Conservation (phyloP, 2,888 invertebrate species). For the Odontothrips loti region DNA sequence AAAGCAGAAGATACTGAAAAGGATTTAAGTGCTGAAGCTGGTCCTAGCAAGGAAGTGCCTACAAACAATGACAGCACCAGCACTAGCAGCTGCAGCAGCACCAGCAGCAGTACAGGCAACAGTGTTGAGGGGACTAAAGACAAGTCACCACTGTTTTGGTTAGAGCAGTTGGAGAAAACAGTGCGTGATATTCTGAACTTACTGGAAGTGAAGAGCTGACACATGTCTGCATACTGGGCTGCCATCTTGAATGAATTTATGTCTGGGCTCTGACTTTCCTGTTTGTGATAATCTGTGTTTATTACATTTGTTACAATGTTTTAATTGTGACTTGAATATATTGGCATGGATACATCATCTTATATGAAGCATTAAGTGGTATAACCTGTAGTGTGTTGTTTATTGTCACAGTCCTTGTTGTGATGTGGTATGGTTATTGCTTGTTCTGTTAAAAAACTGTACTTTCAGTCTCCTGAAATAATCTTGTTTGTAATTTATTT, state of each 20-base stretch:
- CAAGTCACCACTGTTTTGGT: conserved; percentile 4
- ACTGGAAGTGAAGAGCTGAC: background rate
- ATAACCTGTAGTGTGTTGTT: no score
- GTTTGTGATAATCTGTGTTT: background rate
- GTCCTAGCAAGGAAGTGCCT: background rate
- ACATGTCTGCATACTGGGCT: background rate
- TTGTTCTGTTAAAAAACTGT: background rate
- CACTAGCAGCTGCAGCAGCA: background rate
- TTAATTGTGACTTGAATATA: no score
- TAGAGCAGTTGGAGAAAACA: background rate
- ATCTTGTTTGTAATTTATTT: conserved; percentile 6
- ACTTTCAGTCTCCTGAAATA: background rate
- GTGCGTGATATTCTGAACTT: background rate
- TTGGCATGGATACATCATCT: no score
- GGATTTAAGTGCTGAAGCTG: background rate
- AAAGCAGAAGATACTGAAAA: background rate
- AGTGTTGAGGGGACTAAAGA: background rate
- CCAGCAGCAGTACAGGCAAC: background rate
- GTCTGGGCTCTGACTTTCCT: background rate
- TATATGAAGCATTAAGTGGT: no score
- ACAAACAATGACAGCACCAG: background rate
- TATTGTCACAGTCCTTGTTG: background rate
- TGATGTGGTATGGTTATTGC: background rate
- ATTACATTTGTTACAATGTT: background rate
- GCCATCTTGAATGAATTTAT: background rate